Evolutionary conservation across 1,140 invertebrate genomes (phyloP).

Genomic region (Drosophila gunungcola): DNA sequence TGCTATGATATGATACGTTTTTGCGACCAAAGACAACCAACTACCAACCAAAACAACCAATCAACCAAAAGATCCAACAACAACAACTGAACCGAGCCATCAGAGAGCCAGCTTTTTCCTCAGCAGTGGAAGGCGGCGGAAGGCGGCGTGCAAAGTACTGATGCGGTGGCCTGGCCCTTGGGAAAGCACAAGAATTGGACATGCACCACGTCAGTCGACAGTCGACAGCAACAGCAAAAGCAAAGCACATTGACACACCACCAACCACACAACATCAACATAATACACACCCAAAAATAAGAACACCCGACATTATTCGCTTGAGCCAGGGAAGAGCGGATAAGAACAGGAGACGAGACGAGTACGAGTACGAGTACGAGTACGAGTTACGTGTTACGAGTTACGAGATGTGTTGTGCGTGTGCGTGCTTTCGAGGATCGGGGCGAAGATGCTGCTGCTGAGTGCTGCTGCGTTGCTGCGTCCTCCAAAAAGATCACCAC

Average conservation of each 20-base stretch:
- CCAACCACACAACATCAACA: constrained; percentile 1
- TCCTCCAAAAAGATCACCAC: constrained; percentile 51
- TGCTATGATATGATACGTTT: constrained; percentile 24
- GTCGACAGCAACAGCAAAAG: constrained; percentile 24
- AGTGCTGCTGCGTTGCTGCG: constrained; percentile 60
- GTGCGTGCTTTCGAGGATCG: constrained; percentile 40
- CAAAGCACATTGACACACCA: constrained; percentile 39
- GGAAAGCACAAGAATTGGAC: constrained; percentile 38
- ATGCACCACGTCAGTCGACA: constrained; percentile 24
- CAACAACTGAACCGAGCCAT: constrained; percentile 38
- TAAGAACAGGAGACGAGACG: constrained; percentile 5
- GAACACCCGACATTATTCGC: constrained; percentile 31
- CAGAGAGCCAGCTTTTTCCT: constrained; percentile 39
- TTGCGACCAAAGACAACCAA: constrained; percentile 14
- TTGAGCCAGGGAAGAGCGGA: constrained; percentile 29
- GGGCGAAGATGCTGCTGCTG: constrained; percentile 52
- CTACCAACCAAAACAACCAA: constrained; percentile 40
- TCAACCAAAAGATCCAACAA: constrained; percentile 35
- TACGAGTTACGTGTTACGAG: no score
- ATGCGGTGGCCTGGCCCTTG: constrained; percentile 24
- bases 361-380: no score
- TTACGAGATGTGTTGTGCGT: no score
- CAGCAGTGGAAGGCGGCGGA: constrained; percentile 36
- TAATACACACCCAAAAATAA: constrained; percentile 31
- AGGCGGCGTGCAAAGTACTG: constrained; percentile 37